Evolutionary conservation across 2,797 vertebrate species (phyloP), one percentile per base, ranked within the genome.

Genomic region (Hippopotamyrus pictus): DNA sequence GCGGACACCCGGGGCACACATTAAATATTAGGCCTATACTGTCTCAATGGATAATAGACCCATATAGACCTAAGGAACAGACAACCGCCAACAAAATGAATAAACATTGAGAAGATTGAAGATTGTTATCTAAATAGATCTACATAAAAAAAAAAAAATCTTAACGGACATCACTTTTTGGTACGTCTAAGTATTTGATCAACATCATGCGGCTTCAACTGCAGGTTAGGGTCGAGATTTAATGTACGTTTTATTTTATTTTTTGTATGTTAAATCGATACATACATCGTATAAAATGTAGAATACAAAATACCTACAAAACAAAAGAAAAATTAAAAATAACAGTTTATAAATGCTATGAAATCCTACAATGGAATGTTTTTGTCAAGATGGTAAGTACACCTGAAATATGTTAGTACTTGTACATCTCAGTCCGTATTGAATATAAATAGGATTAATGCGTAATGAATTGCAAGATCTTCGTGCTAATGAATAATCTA

Each of bases 401-500:
- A 11, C 62, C 25, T 69, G 62, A 69, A 69, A 29, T 69, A 69
- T 69, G 25, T 12, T 11, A 69, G 25, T 69, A 29, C 25, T 65
- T 65, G n/a, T 22, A 62, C 57, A 62, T 62, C 57, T 62, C 57
- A 69, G 25, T 33, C 25, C 9, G 25, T 69, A 5, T 69, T 69
- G n/a, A 69, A 69, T 69, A 69, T 69, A 69, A 69, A 69, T 69
- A 33, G 62, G 62, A 69, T 69, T 91, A 89, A 79, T 88, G 92
- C 89, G 91, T 87, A 91, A 90, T 89, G 57, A 76, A 90, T 50
- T 91, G 84, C 85, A 91, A 22, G 62, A 12, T 69, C 62, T 91
- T 41, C 37, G 86, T 93, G 91, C 96, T 96, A 69, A 69, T 69
- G 62, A 69, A 19, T 46, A 44, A 62, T 65, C 4, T 37, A 25